Evolutionary conservation across 2,797 vertebrate species (phyloP).

Genomic region (Coreius guichenoti): DNA sequence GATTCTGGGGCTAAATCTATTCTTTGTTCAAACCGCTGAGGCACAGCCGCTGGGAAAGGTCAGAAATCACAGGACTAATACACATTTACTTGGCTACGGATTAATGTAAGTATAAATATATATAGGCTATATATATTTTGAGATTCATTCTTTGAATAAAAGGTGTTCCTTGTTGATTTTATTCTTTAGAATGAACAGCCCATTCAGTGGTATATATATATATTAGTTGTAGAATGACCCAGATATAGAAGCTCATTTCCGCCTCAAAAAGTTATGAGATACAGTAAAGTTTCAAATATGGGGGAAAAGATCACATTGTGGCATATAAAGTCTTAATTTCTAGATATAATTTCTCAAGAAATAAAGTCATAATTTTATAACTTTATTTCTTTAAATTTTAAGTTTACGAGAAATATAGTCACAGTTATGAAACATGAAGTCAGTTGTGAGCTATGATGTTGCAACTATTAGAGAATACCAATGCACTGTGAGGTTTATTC

Average conservation of each 20-base stretch:
- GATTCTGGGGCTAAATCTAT: conserved; percentile 28
- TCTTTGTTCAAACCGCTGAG: conserved; percentile 16
- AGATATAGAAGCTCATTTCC: neutral
- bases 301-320: neutral
- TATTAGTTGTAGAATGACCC: neutral
- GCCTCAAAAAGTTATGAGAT: neutral
- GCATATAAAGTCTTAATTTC: neutral
- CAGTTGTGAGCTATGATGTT: too few relatives aligned
- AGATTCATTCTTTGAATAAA: conserved; percentile 5
- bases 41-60: conserved; percentile 4
- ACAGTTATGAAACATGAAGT: neutral
- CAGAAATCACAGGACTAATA: conserved; percentile 8
- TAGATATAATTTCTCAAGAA: neutral
- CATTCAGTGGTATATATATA: neutral
- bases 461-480: neutral
- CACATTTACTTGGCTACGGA: neutral
- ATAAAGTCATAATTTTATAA: neutral
- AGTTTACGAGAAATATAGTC: neutral
- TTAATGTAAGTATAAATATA: conserved; percentile 15
- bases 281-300: neutral
- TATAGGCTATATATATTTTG: neutral
- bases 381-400: neutral
- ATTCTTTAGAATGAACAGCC: neutral
- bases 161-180: neutral
- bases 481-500: neutral